These are phyloP conservation scores for Tonatia bakeri DNA, from an alignment of 2,113 vertebrate genomes.

Conservation along the genomic window DNA sequence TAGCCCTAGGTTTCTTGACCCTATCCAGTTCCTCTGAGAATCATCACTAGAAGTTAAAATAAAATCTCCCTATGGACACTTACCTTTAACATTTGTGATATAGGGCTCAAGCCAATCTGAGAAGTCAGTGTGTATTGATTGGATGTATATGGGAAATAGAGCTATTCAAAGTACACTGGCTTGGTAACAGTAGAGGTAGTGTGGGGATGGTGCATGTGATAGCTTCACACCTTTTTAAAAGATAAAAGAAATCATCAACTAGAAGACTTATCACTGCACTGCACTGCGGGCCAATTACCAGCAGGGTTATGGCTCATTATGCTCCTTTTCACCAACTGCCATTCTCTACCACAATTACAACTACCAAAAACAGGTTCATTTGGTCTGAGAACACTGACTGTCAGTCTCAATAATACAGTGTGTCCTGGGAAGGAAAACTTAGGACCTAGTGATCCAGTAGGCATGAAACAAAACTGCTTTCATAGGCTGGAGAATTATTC, in stretches of 20 bases:
- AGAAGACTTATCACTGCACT: not conserved
- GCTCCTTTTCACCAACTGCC: not conserved
- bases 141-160: not conserved
- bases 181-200: not conserved
- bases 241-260: not conserved
- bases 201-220: not conserved
- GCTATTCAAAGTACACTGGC: not conserved
- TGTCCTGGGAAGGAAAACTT: not conserved
- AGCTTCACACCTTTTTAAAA: not conserved
- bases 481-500: not conserved
- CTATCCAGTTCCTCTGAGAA: not conserved
- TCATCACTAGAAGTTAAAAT: not conserved
- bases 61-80: not conserved
- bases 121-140: not conserved
- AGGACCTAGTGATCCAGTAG: not conserved
- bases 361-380: not conserved
- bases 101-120: not conserved
- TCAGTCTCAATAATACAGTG: not conserved
- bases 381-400: not conserved
- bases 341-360: not conserved
- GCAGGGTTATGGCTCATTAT: not conserved
- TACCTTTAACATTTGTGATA: not conserved
- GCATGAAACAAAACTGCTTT: constrained; percentile 30
- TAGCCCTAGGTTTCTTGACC: not conserved
- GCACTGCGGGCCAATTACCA: not conserved